Evolutionary conservation across 2,113 vertebrate species (phyloP), one percentile per base, ranked within the genome.

Genomic region (Oryzias melastigma): DNA sequence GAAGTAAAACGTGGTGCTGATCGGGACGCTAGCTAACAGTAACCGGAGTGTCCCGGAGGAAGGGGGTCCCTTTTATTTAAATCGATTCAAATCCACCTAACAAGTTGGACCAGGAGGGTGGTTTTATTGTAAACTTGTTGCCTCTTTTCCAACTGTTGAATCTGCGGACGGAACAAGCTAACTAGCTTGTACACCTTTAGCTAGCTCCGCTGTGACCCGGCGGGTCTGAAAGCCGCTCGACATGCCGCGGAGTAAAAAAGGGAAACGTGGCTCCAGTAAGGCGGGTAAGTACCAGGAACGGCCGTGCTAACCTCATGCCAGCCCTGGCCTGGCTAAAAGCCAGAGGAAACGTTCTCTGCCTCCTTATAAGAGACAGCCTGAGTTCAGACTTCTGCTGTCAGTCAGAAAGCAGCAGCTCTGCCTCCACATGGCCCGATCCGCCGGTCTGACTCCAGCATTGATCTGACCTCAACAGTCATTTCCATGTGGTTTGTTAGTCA

Each of bases 221-320:
- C 49, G 62, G 59, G 68, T 40, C 68, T 19, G 19, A 65, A 53
- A 49, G 45, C 22, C 3, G 49, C 61, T 62, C 74, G 55, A 55
- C 42, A 93, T 93, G 92, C 92, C 91, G 45, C 86, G 90, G 80
- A 90, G 60, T 75, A 92, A 89, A 75, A 91, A 88, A 54, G 91
- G 92, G 65, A 93, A 92, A 83, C 91, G 91, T 73, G 84, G 85
- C 66, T 82, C 86, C 52, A 71, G 75, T 22, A 91, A 89, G 60
- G 44, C 85, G 40, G 91, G 92, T 93, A 60, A 91, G 92, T 75
- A 17, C 40, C 42, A 18, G 10, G 5, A 45, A 16, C 40, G 3
- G 18, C 8, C 35, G 4, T 7, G 19, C 15, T 20, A 46, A 43
- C 42, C 0, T 8, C 24, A 3, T 1, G 20, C 4, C 13, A 54